Conservation (phyloP, 2,888 invertebrate species). For the Pristionchus mayeri region DNA sequence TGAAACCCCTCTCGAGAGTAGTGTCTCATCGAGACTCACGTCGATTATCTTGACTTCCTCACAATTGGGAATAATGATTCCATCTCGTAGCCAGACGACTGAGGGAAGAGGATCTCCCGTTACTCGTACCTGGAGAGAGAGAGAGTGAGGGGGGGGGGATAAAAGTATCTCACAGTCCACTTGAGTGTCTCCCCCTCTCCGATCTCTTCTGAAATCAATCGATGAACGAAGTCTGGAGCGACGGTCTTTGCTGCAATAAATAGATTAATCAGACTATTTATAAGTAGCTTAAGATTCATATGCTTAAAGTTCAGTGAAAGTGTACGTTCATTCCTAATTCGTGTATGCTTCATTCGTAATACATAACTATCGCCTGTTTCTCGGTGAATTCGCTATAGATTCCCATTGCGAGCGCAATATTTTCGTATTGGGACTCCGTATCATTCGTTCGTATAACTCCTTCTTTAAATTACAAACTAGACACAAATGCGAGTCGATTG, state of each 20-base stretch:
- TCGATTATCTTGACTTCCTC: conserved; percentile 74
- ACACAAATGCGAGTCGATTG: too few relatives aligned
- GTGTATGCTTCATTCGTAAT: too few relatives aligned
- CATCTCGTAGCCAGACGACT: conserved; percentile 84
- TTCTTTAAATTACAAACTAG: too few relatives aligned
- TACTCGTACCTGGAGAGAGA: neutral
- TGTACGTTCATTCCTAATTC: too few relatives aligned
- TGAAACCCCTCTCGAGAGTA: neutral
- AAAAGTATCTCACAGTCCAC: conserved; percentile 82
- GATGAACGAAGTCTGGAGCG: conserved; percentile 75
- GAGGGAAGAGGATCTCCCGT: conserved; percentile 24
- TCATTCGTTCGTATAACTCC: too few relatives aligned
- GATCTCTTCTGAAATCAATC: conserved; percentile 75
- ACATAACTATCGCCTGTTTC: too few relatives aligned
- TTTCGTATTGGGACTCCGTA: too few relatives aligned
- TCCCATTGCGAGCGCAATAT: too few relatives aligned
- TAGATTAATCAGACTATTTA: neutral
- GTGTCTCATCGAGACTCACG: conserved; percentile 53
- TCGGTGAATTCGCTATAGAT: too few relatives aligned
- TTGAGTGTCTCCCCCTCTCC: conserved; percentile 71
- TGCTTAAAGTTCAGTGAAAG: too few relatives aligned
- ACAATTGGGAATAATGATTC: conserved; percentile 78
- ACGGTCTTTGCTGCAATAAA: conserved; percentile 60
- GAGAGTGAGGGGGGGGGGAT: neutral
- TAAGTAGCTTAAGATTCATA: too few relatives aligned